These are phyloP conservation scores for Fistularia tabacaria DNA, from an alignment of 2,797 vertebrate genomes.

Conservation along the genomic window DNA sequence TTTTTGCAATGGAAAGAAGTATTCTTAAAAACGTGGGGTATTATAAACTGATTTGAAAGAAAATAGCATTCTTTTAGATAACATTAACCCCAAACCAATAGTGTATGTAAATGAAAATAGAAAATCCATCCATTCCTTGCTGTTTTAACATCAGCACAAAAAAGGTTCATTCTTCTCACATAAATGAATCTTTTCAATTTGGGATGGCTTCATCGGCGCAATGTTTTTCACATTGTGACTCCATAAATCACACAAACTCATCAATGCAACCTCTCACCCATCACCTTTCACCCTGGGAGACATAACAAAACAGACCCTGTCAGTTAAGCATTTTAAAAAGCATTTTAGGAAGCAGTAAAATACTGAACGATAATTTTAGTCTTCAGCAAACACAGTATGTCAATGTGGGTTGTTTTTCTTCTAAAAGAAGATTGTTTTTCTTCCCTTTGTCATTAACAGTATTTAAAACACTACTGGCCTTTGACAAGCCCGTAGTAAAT, in stretches of 20 bases:
- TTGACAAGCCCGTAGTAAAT: too few relatives aligned
- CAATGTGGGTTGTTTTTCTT: neutral
- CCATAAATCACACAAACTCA: slow-evolving; percentile 60
- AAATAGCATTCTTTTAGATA: too few relatives aligned
- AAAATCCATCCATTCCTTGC: too few relatives aligned
- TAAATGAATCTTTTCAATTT: slow-evolving; percentile 11
- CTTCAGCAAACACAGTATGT: neutral
- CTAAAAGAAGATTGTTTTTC: neutral
- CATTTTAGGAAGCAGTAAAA: slow-evolving; percentile 25
- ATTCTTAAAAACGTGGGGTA: too few relatives aligned
- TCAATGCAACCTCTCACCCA: slow-evolving; percentile 40
- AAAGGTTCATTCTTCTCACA: slow-evolving; percentile 6
- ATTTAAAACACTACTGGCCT: too few relatives aligned
- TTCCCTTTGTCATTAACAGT: too few relatives aligned
- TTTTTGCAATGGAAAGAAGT: too few relatives aligned
- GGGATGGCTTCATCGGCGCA: slow-evolving; percentile 16
- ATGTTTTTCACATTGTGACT: slow-evolving; percentile 51
- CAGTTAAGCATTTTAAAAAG: slow-evolving; percentile 41
- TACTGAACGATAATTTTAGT: neutral
- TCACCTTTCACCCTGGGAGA: slow-evolving; percentile 44
- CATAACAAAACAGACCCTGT: slow-evolving; percentile 42
- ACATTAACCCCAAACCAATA: too few relatives aligned
- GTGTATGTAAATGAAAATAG: too few relatives aligned
- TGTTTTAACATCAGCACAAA: too few relatives aligned
- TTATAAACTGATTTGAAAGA: too few relatives aligned